A percentile compares a stretch with the other conserved stretches of the same genome.
These are phyloP conservation scores for Garrulus glandarius DNA, from an alignment of 2,797 vertebrate species.

Conservation along the genomic window DNA sequence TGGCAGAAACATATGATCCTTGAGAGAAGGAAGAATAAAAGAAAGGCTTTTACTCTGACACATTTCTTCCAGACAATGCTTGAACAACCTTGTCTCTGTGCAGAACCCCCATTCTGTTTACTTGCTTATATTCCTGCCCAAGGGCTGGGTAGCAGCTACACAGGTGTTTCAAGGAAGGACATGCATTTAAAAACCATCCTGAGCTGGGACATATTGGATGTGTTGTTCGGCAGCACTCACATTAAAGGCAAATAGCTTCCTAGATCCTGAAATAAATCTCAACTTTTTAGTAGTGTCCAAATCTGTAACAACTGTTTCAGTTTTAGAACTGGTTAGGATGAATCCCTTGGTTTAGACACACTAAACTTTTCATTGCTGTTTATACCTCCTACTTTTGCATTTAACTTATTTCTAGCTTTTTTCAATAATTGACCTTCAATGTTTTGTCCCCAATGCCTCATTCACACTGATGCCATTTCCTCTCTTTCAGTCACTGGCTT, in stretches of 20 bases:
- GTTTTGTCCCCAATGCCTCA: neutral
- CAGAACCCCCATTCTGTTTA: neutral
- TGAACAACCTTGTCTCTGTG: neutral
- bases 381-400: neutral
- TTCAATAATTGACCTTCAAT: neutral
- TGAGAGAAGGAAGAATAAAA: neutral
- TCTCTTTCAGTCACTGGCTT: constrained; percentile 86
- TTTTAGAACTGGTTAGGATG: neutral
- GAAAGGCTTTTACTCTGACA: neutral
- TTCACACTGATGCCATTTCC: neutral
- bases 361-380: neutral
- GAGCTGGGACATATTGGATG: neutral
- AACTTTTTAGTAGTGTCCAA: neutral
- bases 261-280: neutral
- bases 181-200: neutral
- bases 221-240: neutral
- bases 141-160: neutral
- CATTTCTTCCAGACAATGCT: neutral
- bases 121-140: neutral
- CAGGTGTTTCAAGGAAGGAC: neutral
- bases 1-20: neutral
- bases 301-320: neutral
- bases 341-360: neutral
- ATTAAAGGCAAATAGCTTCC: neutral
- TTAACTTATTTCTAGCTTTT: neutral